Percentiles rank a stretch among this genome's conserved stretches.
These are phyloP conservation scores for Macrotus californicus DNA, from an alignment of 2,113 vertebrate genomes.

Conservation along the genomic window DNA sequence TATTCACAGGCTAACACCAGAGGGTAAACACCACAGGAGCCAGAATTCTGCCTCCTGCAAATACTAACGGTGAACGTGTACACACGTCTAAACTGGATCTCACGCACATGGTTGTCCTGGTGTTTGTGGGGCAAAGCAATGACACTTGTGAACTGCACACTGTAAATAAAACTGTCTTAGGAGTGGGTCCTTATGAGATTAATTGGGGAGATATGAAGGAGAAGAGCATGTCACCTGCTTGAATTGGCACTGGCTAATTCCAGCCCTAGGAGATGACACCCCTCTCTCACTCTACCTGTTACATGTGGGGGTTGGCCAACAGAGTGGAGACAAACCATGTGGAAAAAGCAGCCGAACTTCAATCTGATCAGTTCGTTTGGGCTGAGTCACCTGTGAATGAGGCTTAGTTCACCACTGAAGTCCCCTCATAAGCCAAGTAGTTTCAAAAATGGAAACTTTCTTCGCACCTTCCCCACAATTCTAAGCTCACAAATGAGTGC, in stretches of 20 bases:
- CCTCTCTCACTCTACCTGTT: background rate
- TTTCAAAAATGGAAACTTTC: background rate
- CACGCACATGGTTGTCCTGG: rapidly evolving
- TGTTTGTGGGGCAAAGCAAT: background rate
- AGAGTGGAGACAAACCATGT: background rate
- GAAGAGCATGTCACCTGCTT: background rate
- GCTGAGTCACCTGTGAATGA: background rate
- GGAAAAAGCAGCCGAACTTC: background rate
- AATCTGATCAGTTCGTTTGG: background rate
- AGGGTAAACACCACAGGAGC: background rate
- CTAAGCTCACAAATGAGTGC: background rate
- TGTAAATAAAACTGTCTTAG: background rate
- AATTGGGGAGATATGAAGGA: background rate
- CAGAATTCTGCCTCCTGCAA: background rate
- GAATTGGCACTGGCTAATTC: background rate
- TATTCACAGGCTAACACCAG: background rate
- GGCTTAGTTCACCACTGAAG: background rate
- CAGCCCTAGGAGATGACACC: background rate
- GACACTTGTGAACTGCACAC: background rate
- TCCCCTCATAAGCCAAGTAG: background rate
- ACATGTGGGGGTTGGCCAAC: background rate
- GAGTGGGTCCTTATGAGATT: background rate
- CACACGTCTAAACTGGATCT: background rate
- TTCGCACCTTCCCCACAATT: background rate
- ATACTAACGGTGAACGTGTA: background rate